These are phyloP conservation scores for Strigops habroptila DNA, from an alignment of 2,113 vertebrate genomes.

Conservation along the genomic window DNA sequence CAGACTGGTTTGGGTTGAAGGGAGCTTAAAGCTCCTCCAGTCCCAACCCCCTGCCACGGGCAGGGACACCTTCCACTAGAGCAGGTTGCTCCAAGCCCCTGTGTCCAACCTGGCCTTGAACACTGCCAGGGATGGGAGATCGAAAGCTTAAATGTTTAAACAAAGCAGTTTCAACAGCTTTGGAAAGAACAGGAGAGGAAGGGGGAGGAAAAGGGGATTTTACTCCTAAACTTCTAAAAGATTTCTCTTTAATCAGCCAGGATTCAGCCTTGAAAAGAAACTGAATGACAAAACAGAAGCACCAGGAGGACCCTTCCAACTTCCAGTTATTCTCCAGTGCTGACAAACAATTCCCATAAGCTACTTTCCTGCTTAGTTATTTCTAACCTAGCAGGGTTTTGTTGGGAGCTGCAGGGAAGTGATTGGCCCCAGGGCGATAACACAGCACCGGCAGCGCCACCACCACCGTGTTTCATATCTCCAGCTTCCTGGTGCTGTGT, in stretches of 20 bases:
- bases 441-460: not conserved
- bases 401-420: not conserved
- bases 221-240: not conserved
- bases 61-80: not conserved
- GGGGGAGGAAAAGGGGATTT: not conserved
- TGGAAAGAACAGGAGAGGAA: not conserved
- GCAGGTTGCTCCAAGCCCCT: not conserved
- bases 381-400: not conserved
- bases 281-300: not conserved
- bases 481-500: not conserved
- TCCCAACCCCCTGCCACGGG: not conserved
- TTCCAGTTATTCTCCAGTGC: not conserved
- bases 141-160: not conserved
- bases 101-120: not conserved
- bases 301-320: not conserved
- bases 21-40: not conserved
- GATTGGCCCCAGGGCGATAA: fast-evolving
- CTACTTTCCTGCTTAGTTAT: not conserved
- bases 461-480: not conserved
- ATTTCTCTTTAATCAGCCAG: not conserved
- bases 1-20: not conserved
- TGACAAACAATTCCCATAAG: not conserved
- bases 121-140: not conserved
- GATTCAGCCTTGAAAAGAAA: not conserved
- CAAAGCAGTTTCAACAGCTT: not conserved